Percentiles rank a stretch among this genome's conserved stretches.
phyloP scores from a whole-genome alignment of 2,113 vertebrate genomes.

The Pomatostomus ruficeps region DNA sequence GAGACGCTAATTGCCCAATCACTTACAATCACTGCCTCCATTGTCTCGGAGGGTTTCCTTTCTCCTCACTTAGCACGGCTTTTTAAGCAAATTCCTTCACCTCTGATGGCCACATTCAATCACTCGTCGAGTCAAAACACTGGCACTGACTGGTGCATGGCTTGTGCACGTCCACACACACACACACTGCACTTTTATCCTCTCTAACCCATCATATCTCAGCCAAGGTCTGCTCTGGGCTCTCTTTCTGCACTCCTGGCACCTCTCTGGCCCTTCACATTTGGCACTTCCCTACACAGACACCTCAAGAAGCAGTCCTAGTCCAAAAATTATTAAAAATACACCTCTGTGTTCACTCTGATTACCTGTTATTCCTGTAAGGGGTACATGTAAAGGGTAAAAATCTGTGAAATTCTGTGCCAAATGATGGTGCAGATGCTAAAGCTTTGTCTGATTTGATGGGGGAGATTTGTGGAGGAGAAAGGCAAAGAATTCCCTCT shows the following conservation, averaged over 20 bases:
- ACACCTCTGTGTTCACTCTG: not conserved
- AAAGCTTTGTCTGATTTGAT: not conserved
- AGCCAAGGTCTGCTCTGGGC: not conserved
- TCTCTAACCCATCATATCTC: not conserved
- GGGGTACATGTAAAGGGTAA: not conserved
- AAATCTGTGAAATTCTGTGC: not conserved
- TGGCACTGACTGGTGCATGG: not conserved
- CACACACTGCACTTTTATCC: not conserved
- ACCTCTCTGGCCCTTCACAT: not conserved
- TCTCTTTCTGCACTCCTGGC: not conserved
- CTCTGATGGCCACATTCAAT: not conserved
- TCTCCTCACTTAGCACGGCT: not conserved
- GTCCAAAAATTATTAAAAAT: not conserved
- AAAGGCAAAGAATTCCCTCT: not conserved
- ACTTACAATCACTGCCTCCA: not conserved
- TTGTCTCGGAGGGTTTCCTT: not conserved
- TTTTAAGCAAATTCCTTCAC: conserved; percentile 12
- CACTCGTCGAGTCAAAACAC: not conserved
- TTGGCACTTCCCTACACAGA: not conserved
- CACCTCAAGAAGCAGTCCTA: not conserved
- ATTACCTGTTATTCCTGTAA: not conserved
- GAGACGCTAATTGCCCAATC: not conserved
- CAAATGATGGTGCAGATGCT: not conserved
- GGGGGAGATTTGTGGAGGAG: not conserved
- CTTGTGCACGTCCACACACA: not conserved